phyloP scores from a whole-genome alignment of 2,888 invertebrate species.

The Calameuta idolon region DNA sequence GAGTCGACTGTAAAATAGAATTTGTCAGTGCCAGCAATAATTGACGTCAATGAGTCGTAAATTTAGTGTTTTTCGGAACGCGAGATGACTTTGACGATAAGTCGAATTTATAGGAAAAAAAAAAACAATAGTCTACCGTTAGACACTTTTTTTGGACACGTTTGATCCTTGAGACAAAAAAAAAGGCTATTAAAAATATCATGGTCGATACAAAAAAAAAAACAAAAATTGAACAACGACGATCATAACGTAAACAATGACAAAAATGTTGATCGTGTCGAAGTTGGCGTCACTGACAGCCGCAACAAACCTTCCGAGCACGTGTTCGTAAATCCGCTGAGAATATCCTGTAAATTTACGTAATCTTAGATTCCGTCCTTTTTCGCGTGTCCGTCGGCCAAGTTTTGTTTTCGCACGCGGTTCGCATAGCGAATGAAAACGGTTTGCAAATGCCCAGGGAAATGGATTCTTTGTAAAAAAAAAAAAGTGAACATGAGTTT shows the following conservation, averaged over 20 bases:
- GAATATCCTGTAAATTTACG: background rate
- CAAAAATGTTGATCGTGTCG: background rate
- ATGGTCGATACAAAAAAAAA: fast-evolving
- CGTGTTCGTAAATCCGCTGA: background rate
- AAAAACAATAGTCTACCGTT: background rate
- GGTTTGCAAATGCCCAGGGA: background rate
- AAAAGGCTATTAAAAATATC: background rate
- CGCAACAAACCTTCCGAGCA: background rate
- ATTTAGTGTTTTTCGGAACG: background rate
- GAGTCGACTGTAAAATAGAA: background rate
- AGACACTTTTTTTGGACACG: background rate
- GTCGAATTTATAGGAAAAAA: background rate
- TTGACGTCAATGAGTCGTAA: constrained; percentile 7
- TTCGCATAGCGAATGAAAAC: background rate
- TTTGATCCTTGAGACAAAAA: background rate
- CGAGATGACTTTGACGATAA: background rate
- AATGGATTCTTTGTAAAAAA: background rate
- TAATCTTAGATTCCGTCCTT: background rate
- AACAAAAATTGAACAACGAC: background rate
- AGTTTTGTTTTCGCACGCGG: background rate
- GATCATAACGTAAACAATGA: background rate
- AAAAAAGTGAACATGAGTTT: background rate
- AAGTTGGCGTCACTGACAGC: background rate
- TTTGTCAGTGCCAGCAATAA: constrained; percentile 7
- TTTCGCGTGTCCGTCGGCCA: background rate